Evolutionary conservation across 2,888 invertebrate genomes (phyloP), one percentile per base, ranked within the genome.

Genomic region (Limnephilus lunatus): DNA sequence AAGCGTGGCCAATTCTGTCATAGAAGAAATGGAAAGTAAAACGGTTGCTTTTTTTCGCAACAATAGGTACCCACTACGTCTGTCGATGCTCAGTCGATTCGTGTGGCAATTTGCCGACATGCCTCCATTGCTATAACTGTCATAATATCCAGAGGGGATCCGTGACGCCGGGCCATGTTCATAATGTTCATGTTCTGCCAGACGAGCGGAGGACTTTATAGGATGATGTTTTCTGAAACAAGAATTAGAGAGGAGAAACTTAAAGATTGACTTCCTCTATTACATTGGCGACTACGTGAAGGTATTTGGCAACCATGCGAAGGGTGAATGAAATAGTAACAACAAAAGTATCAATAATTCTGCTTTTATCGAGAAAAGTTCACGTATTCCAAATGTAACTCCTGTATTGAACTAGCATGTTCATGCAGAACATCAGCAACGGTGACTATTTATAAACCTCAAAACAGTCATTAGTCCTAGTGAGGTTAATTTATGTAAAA

Each of bases 1-100:
- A 35, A 39, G 85, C 39, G 85, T 39, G 85, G 85, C 85, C 85
- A 85, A 88, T 53, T 88, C 68, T 88, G 88, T 88, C 88, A 88
- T 88, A 88, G 88, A 39, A 88, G 88, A 88, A 88, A 88, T 19
- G 68, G 88, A 88, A 88, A 88, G 88, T 88, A 53, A 88, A 88
- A 48, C 88, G 68, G 68, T 68, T 30, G 32, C 68, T 88, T 88
- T 88, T 68, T 88, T 88, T 88, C 53, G 68, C 88, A 88, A 88
- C 68, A 68, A 88, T 88, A 44, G 44, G 44, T 44, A 39, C 68
- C 15, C n/a, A 68, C 88, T 25, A 25, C 68, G 48, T 88, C 85
- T 88, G 25, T 88, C 53, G 88, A 68, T 68, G 68, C 35, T 68
- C 88, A 68, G 35, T 35, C 68, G 32, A 68, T 88, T 85, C n/a